Evolutionary conservation across 2,888 invertebrate species (phyloP), one percentile per base, ranked within the genome.

Genomic region (Dioctria rufipes): DNA sequence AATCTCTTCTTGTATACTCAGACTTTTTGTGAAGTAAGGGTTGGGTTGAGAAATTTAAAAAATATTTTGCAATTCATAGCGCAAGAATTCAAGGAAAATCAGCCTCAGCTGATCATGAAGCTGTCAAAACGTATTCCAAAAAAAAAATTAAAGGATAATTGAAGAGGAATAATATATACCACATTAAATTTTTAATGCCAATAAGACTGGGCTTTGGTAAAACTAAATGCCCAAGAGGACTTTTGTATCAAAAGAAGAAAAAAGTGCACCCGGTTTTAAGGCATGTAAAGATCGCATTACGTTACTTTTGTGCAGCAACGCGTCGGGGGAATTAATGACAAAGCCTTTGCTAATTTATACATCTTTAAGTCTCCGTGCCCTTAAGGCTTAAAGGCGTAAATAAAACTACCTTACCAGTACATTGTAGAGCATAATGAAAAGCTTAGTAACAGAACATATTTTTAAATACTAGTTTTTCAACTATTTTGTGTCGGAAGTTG

Each of bases 151-250:
- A 25, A 25, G 25, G 25, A 25, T 25, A 25, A 0, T 80, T 78
- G 63, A 83, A 78, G 81, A 81, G 63, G 49, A 81, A 66, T 78
- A 42, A 80, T 80, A 80, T 75, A 43, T 61, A 69, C 60, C 78
- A 78, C 60, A 80, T 51, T 78, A 82, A 80, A 78, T 82, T 71
- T 82, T 82, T 51, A 83, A 83, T 81, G 83, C 81, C 9, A 71
- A 83, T 77, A 78, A 83, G 71, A 80, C 81, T 75, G 80, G 54
- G 66, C 51, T 79, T 73, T 81, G 46, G 69, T 80, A 71, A 80
- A 81, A 78, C 63, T n/a, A 80, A 80, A 80, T 79, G 75, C 65
- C 73, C 58, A 11, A 4, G 5, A 51, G 73, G 39, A 73, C 54
- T 54, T 73, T 54, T 51, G 11, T 73, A 46, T 73, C 42, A 42